Conservation (phyloP, 2,888 invertebrate species). For the Plusia festucae region DNA sequence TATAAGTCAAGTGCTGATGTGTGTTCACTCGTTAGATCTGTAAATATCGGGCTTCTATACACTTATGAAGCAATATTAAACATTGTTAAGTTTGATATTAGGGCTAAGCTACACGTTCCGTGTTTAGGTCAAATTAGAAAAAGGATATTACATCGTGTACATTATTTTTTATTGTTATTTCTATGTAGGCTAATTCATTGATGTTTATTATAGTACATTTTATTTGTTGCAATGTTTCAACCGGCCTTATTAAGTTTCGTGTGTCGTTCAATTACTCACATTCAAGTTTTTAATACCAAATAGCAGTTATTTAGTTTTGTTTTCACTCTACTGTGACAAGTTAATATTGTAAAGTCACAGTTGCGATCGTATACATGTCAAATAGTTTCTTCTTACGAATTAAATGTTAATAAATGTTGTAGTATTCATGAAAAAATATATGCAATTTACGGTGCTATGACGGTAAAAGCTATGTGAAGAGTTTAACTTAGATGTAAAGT, state of each 20-base stretch:
- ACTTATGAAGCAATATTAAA: conserved; percentile 77
- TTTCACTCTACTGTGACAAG: neutral
- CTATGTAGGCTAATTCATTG: conserved; percentile 54
- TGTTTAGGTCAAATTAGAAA: conserved; percentile 59
- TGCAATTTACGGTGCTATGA: conserved; percentile 8
- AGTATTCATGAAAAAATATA: conserved; percentile 5
- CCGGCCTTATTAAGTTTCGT: conserved; percentile 42
- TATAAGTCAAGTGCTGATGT: conserved; percentile 62
- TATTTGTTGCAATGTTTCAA: conserved; percentile 47
- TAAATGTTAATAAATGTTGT: conserved; percentile 5
- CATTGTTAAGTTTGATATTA: conserved; percentile 84
- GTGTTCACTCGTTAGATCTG: conserved; percentile 80
- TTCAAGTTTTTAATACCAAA: conserved; percentile 31
- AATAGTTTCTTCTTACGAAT: neutral
- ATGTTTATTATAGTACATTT: conserved; percentile 44
- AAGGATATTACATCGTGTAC: conserved; percentile 57
- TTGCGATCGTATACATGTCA: neutral
- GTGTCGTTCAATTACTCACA: conserved; percentile 24
- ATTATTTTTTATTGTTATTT: conserved; percentile 59
- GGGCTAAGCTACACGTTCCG: conserved; percentile 66
- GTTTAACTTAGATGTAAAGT: conserved; percentile 6
- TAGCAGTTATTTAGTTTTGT: conserved; percentile 21
- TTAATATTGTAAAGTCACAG: neutral
- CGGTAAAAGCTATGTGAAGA: conserved; percentile 5
- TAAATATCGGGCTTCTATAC: conserved; percentile 68